Base-by-base conservation (phyloP, 2,113 vertebrate species). In the Mobula birostris region DNA sequence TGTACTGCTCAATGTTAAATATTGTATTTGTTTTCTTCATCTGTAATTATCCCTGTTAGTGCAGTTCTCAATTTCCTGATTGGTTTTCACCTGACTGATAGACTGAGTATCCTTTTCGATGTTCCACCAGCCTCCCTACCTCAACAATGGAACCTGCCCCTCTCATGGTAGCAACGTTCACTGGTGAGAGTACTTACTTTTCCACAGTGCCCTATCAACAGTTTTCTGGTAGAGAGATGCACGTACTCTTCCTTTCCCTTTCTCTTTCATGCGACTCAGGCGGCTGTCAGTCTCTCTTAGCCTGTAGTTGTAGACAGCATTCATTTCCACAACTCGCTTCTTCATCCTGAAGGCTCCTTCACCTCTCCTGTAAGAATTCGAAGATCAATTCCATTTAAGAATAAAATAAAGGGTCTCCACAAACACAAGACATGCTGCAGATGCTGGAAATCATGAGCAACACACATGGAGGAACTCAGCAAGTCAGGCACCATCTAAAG, bases 201-300 rank as follows among this genome's bases (percentile, higher is more conserved):
- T 27, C 91, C 94, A 79, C 21, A 80, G 8, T 17, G 74, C 40
- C 56, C 74, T 94, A 11, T 61, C 94, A 0, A 58, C n/a, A 0
- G 29, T 63, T 94, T 77, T 66, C 48, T 82, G 78, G 7, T 36
- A 82, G 9, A n/a, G 36, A 56, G 48, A 32, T 56, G 40, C 93
- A 77, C 24, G 32, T 1, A 40, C 19, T 40, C 94, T 72, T 15
- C 77, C 94, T 68, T 83, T 87, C 36, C 94, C 32, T 27, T 95
- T 96, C 74, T 96, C 95, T 94, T 95, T 97, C 94, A 97, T 96
- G 94, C 96, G 95, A 95, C 97, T 97, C 27, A 98, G 96, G 15
- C 98, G 97, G 5, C 97, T 96, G 82, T 97, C 98, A 1, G 98
- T 96, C 95, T 98, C 98, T 90, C 98, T 97, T 82, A 98, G 96